Conservation (phyloP, 1,140 invertebrate species). For the Tribolium madens region DNA sequence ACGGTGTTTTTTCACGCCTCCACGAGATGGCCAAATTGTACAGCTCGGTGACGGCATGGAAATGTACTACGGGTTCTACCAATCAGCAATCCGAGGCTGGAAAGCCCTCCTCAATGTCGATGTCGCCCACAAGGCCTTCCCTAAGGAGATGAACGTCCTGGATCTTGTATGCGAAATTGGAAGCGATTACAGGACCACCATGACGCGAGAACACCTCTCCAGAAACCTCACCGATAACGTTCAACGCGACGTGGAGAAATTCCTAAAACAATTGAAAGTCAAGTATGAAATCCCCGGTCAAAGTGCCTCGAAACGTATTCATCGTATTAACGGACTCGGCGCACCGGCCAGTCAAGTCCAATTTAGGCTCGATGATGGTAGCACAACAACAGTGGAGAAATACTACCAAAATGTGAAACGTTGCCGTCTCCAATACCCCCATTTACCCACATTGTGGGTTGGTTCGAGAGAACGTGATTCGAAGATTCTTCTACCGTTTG, state of each 20-base stretch:
- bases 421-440: slow-evolving; percentile 68
- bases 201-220: background rate
- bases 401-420: slow-evolving; percentile 68
- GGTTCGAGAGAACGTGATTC: slow-evolving; percentile 66
- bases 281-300: slow-evolving; percentile 67
- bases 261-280: slow-evolving; percentile 59
- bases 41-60: slow-evolving; percentile 70
- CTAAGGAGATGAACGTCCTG: slow-evolving; percentile 62
- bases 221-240: slow-evolving; percentile 3
- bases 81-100: slow-evolving; percentile 80
- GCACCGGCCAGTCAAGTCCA: slow-evolving; percentile 57
- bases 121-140: slow-evolving; percentile 73
- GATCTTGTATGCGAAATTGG: slow-evolving; percentile 62
- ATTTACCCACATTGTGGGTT: slow-evolving; percentile 74
- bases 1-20: slow-evolving; percentile 65
- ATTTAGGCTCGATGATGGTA: slow-evolving; percentile 65
- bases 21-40: slow-evolving; percentile 50
- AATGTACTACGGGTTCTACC: slow-evolving; percentile 80
- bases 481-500: slow-evolving; percentile 71
- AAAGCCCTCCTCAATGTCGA: slow-evolving; percentile 82
- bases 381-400: slow-evolving; percentile 65
- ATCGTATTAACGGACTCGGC: slow-evolving; percentile 69
- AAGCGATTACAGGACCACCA: background rate
- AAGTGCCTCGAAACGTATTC: slow-evolving; percentile 65
- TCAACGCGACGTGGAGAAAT: slow-evolving; percentile 45